Evolutionary conservation across 2,797 vertebrate genomes (phyloP).

Genomic region (Cygnus olor): DNA sequence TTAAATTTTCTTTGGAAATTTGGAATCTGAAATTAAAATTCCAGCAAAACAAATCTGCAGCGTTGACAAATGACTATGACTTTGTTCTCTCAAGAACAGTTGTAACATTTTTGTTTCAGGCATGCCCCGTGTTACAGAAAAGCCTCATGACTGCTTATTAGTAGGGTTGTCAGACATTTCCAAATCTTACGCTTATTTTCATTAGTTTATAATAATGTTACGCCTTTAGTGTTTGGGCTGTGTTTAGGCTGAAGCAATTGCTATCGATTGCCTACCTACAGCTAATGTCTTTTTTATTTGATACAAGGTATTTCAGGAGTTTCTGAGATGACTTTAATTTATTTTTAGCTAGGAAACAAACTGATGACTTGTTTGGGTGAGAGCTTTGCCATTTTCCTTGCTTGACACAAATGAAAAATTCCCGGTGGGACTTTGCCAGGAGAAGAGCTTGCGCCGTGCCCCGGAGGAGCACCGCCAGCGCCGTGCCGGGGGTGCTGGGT

Average conservation of each 20-base stretch:
- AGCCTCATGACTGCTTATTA: background rate
- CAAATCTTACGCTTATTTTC: background rate
- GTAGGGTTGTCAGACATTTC: background rate
- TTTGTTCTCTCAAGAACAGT: background rate
- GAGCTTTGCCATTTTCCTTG: background rate
- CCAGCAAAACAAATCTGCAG: background rate
- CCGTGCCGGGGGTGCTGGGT: accelerated
- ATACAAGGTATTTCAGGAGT: background rate
- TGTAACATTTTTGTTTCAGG: background rate
- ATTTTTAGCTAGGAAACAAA: background rate
- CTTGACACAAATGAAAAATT: background rate
- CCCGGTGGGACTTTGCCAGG: background rate
- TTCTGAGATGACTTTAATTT: background rate
- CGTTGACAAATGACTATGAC: background rate
- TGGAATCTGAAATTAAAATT: background rate
- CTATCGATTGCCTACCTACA: background rate
- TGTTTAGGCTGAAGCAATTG: background rate
- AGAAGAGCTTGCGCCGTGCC: background rate
- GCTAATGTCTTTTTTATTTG: background rate
- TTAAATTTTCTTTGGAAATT: background rate
- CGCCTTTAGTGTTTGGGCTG: background rate
- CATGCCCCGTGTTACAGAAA: background rate
- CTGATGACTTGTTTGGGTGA: background rate
- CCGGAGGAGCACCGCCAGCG: background rate
- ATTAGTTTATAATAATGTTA: background rate